These are phyloP conservation scores for Saguinus imperator DNA, from an alignment of 2,113 vertebrate species.

Conservation along the genomic window DNA sequence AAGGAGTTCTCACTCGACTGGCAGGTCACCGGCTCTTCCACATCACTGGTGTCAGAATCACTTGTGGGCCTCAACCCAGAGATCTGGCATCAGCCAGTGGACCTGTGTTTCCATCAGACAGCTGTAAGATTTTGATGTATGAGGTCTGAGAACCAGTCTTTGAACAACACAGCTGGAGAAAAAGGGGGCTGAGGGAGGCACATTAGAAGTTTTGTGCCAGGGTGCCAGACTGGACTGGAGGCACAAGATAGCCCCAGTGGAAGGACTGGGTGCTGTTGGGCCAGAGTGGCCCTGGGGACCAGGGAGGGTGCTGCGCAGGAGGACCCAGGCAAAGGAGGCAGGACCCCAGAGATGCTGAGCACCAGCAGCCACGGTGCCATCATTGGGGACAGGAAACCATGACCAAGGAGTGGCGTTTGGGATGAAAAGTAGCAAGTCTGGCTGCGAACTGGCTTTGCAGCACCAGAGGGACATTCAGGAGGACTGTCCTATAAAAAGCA, in stretches of 20 bases:
- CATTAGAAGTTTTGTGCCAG: background rate
- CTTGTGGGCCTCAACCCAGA: background rate
- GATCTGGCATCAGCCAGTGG: background rate
- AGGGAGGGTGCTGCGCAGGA: background rate
- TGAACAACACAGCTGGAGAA: background rate
- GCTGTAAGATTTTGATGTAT: background rate
- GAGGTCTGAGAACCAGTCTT: background rate
- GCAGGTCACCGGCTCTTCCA: background rate
- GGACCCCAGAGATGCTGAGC: background rate
- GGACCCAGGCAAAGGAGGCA: background rate
- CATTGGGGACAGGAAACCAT: background rate
- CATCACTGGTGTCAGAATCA: background rate
- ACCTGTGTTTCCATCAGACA: background rate
- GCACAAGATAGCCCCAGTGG: background rate
- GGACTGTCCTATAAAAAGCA: background rate
- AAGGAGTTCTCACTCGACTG: rapidly evolving
- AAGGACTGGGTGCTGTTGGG: background rate
- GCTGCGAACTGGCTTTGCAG: background rate
- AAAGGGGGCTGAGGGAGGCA: background rate
- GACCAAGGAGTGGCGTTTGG: too few relatives aligned
- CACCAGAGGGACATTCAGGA: rapidly evolving
- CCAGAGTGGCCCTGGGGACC: background rate
- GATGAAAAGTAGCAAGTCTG: background rate
- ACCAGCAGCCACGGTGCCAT: rapidly evolving
- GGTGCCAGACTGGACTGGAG: background rate